Evolutionary conservation across 1,140 invertebrate species (phyloP), one percentile per base, ranked within the genome.

Genomic region (Ooceraea biroi): DNA sequence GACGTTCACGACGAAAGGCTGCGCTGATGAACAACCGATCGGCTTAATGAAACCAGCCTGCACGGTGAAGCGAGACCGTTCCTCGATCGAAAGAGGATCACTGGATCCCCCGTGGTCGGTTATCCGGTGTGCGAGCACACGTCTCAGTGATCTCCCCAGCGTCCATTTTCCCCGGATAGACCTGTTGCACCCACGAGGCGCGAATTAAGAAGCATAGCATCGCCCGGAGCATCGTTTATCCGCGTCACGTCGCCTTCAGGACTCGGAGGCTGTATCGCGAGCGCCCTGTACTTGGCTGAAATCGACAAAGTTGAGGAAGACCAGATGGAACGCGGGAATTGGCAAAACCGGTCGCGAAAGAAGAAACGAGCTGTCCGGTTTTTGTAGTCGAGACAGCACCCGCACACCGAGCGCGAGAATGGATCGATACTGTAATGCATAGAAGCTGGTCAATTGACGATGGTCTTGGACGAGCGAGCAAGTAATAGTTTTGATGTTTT

Each of bases 151-250:
- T 36, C 36, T 7, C 36, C n/a, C n/a, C n/a, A n/a, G 36, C 58
- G 10, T 14, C 0, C n/a, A 10, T 36, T 46, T 36, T 7, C 30
- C 48, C 41, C 41, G 44, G 22, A 11, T 19, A 66, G 72, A 87
- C 85, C 85, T 87, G 85, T 87, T 87, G 66, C 85, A 66, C 73
- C 80, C 12, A 12, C 36, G 41, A 52, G 22, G 30, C 0, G 50
- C 50, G 44, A 84, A 84, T 83, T 58, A 74, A 74, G 71, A 65
- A 14, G 44, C 72, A n/a, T 68, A 19, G 48, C 10, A 41, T 25
- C 36, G 22, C 22, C 71, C 69, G 19, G 36, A 14, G 25, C 72
- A 61, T 60, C 52, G 11, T n/a, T 52, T 83, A 74, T 52, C n/a
- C 68, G 22, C n/a, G 83, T 82, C 85, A 73, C 76, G 76, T n/a